Evolutionary conservation across 2,888 invertebrate species (phyloP).

Genomic region (Latrodectus hesperus): DNA sequence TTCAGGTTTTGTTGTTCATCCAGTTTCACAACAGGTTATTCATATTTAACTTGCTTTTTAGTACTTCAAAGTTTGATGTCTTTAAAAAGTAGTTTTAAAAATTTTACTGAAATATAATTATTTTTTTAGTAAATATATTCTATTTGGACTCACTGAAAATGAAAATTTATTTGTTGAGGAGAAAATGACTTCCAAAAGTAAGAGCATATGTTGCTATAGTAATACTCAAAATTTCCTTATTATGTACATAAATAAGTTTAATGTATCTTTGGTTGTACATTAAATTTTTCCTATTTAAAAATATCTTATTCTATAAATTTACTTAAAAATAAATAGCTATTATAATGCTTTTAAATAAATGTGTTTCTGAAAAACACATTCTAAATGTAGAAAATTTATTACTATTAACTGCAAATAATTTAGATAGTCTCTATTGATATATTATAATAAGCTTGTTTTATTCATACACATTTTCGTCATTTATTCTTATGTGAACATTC

Average conservation of each 20-base stretch:
- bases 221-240: neutral
- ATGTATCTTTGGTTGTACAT: neutral
- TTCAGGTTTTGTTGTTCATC: constrained; percentile 81
- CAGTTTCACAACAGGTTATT: constrained; percentile 86
- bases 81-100: neutral
- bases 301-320: neutral
- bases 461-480: no score
- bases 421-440: no score
- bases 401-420: no score
- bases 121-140: constrained; percentile 56
- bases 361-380: no score
- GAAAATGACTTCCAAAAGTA: constrained; percentile 44
- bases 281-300: neutral
- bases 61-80: neutral
- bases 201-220: neutral
- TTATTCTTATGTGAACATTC: no score
- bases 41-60: neutral
- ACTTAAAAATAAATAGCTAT: neutral
- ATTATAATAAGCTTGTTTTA: no score
- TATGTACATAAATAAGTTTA: neutral
- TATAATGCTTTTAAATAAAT: no score
- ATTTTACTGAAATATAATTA: constrained; percentile 69
- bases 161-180: constrained; percentile 60
- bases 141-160: constrained; percentile 51
- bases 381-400: no score